Base-by-base conservation (phyloP, 2,888 invertebrate species). In the Entomobrya multifasciata region DNA sequence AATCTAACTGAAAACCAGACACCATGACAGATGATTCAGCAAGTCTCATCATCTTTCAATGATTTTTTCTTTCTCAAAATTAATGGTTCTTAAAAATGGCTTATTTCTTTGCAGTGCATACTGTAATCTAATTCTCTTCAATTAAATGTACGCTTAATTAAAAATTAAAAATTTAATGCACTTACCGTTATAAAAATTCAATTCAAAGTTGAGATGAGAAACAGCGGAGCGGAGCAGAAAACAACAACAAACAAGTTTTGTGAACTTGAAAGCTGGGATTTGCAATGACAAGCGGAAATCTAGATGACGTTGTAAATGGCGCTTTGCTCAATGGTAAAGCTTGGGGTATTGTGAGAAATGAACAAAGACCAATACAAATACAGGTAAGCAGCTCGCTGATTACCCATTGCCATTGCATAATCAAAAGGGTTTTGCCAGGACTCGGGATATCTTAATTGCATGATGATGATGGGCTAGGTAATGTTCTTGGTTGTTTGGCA, bases 241-340 rank as follows among this genome's bases (percentile, higher is more conserved):
- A 3, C 30, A 30, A n/a, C 65, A 30, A 10, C 27, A 25, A 65
- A 65, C 8, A 13, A 65, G 11, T 11, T 30, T 65, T 65, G n/a
- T 30, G 30, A 65, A 22, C 30, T 15, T 17, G 47, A 22, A 5
- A 47, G 22, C 41, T 11, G 20, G 13, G 47, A 72, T 15, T 6
- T 15, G 36, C 11, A 47, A 72, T 72, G 72, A 72, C 72, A 72
- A 72, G 72, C 72, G 17, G 44, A 72, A 72, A 20, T 47, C 2
- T 11, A 41, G 5, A 20, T 10, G 8, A 22, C 3, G 11, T 72
- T 41, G 17, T 13, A 47, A 47, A 8, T 20, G 10, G 44, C 72
- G 17, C 47, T 41, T n/a, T 47, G 22, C 72, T 72, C 25, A 8
- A 41, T 72, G 44, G 22, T 4, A 13, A 1, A n/a, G 15, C 22